Conservation (phyloP, 1,140 invertebrate species). For the Caerostris extrusa region DNA sequence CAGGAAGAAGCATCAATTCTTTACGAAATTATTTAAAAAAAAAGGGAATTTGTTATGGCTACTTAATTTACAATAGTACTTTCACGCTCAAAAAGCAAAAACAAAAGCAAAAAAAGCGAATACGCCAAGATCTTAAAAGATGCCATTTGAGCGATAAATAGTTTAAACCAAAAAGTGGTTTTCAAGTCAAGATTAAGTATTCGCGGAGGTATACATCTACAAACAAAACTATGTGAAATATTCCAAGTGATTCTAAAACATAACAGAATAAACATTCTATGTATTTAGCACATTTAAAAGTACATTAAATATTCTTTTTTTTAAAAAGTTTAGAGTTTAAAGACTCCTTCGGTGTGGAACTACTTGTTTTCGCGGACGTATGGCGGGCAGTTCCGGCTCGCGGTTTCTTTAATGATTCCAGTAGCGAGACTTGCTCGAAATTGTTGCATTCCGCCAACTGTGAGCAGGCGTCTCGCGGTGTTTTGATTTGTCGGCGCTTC, state of each 20-base stretch:
- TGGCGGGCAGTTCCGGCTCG: conserved; percentile 57
- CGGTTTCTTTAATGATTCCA: conserved; percentile 64
- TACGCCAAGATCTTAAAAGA: not conserved
- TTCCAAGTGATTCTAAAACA: not conserved
- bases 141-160: conserved; percentile 58
- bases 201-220: conserved; percentile 18
- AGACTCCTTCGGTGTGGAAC: not conserved
- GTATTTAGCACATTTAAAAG: not conserved
- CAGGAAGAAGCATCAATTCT: no score
- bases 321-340: not conserved
- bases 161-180: not conserved
- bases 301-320: not conserved
- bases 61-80: no score
- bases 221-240: not conserved
- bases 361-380: conserved; percentile 36
- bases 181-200: conserved; percentile 26
- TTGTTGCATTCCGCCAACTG: conserved; percentile 60
- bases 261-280: not conserved
- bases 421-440: not conserved
- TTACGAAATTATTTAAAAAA: no score
- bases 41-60: no score
- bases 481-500: conserved; percentile 39
- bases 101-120: no score
- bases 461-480: conserved; percentile 1
- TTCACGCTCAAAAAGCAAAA: no score